Percentiles rank a stretch among this genome's conserved stretches.
These are phyloP conservation scores for Campoletis raptor DNA, from an alignment of 2,888 invertebrate genomes.

Conservation along the genomic window DNA sequence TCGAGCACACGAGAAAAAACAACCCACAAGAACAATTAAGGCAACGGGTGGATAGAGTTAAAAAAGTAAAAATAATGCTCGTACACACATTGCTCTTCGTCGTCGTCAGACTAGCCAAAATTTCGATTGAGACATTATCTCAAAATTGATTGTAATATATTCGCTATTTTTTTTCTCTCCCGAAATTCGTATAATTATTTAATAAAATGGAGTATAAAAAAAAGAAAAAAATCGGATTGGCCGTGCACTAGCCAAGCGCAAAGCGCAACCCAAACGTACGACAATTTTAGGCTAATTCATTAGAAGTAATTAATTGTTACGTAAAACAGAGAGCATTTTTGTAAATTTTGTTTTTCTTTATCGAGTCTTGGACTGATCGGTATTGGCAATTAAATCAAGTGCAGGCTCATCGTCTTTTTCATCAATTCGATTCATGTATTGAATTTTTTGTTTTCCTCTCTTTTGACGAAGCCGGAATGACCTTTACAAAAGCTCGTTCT, in stretches of 20 bases:
- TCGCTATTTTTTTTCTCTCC: slow-evolving; percentile 56
- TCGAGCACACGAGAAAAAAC: slow-evolving; percentile 9
- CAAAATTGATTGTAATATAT: slow-evolving; percentile 71
- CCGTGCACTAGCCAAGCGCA: slow-evolving; percentile 48
- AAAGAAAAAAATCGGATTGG: slow-evolving; percentile 14
- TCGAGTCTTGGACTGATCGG: slow-evolving; percentile 50
- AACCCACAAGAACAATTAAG: slow-evolving; percentile 2
- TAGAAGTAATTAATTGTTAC: slow-evolving; percentile 56
- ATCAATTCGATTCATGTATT: slow-evolving; percentile 13
- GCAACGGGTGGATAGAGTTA: background rate
- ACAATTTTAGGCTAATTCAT: slow-evolving; percentile 58
- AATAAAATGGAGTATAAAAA: background rate
- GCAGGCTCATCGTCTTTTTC: slow-evolving; percentile 33
- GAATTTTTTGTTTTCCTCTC: slow-evolving; percentile 7
- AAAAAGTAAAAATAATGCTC: slow-evolving; percentile 14
- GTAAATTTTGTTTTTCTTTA: slow-evolving; percentile 56
- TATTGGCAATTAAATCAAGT: slow-evolving; percentile 2
- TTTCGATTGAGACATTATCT: slow-evolving; percentile 57
- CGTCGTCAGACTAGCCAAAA: slow-evolving; percentile 56
- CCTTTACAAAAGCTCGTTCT: slow-evolving; percentile 40
- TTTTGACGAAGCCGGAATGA: slow-evolving; percentile 53
- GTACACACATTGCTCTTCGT: background rate
- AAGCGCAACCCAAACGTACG: slow-evolving; percentile 42
- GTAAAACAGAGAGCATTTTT: slow-evolving; percentile 66
- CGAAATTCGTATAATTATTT: slow-evolving; percentile 52